phyloP scores from a whole-genome alignment of 2,888 invertebrate genomes.

The Himalopsyche anomala region DNA sequence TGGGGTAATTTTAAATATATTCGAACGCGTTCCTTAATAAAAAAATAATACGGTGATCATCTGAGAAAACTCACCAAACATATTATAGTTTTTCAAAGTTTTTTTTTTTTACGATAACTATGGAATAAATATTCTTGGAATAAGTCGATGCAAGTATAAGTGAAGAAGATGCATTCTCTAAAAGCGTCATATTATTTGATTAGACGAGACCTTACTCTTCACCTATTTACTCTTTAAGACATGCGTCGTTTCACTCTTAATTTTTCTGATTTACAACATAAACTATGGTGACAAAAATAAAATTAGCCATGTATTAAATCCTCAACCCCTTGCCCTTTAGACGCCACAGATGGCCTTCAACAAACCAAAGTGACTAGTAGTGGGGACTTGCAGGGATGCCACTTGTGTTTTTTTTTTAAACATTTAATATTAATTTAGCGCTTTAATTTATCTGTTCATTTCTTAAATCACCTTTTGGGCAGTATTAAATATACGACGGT shows the following conservation, averaged over 20 bases:
- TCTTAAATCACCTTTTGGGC: no score
- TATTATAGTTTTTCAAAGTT: no score
- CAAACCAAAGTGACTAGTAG: neutral
- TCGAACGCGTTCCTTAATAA: no score
- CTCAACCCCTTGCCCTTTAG: neutral
- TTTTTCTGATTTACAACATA: slow-evolving; percentile 4
- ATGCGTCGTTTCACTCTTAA: slow-evolving; percentile 5
- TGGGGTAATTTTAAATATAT: no score
- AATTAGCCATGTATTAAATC: slow-evolving; percentile 37
- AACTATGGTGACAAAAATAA: slow-evolving; percentile 28
- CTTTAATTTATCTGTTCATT: no score
- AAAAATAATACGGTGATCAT: no score
- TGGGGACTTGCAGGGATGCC: neutral
- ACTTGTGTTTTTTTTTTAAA: neutral
- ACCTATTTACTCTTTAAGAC: neutral
- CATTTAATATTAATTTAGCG: no score
- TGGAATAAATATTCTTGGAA: neutral
- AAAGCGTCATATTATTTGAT: neutral
- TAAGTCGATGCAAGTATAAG: neutral
- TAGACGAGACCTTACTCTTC: neutral
- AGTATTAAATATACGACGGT: no score
- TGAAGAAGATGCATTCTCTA: neutral
- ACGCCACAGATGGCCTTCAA: slow-evolving; percentile 13
- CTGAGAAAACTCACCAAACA: no score
- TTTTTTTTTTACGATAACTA: no score